Evolutionary conservation across 2,113 vertebrate genomes (phyloP).

Genomic region (Saguinus imperator): DNA sequence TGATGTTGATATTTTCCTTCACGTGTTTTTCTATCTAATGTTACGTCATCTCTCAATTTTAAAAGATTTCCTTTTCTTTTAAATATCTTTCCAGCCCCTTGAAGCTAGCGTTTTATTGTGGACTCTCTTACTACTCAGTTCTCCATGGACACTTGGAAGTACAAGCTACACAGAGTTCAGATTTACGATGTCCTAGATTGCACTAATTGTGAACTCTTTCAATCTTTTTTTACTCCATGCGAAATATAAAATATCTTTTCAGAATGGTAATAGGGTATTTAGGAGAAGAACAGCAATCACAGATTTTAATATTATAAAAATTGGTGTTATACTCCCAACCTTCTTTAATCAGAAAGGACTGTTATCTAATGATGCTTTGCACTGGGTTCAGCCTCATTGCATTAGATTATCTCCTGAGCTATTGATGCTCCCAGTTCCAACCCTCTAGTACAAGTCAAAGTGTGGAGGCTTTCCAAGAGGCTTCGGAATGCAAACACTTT

Average conservation of each 20-base stretch:
- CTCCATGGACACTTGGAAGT: not conserved
- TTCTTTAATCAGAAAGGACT: not conserved
- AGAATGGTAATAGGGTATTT: not conserved
- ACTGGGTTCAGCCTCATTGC: not conserved
- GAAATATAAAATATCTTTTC: not conserved
- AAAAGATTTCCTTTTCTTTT: not conserved
- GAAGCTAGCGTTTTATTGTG: not conserved
- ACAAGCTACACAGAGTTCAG: not conserved
- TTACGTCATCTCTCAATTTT: constrained; percentile 3
- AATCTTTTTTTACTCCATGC: not conserved
- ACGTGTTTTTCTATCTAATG: not conserved
- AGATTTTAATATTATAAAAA: not conserved
- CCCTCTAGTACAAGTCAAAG: not conserved
- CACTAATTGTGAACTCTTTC: not conserved
- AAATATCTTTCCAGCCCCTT: not conserved
- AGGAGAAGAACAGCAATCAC: not conserved
- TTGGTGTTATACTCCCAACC: not conserved
- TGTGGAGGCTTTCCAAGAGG: not conserved
- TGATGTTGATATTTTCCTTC: not conserved
- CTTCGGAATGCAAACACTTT: not conserved
- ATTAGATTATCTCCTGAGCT: not conserved
- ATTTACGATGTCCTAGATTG: not conserved
- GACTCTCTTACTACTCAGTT: not conserved
- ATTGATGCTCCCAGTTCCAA: too few relatives aligned
- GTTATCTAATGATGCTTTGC: not conserved